Evolutionary conservation across 2,888 invertebrate genomes (phyloP), one percentile per base, ranked within the genome.

Genomic region (Rhamphomyia laevipes): DNA sequence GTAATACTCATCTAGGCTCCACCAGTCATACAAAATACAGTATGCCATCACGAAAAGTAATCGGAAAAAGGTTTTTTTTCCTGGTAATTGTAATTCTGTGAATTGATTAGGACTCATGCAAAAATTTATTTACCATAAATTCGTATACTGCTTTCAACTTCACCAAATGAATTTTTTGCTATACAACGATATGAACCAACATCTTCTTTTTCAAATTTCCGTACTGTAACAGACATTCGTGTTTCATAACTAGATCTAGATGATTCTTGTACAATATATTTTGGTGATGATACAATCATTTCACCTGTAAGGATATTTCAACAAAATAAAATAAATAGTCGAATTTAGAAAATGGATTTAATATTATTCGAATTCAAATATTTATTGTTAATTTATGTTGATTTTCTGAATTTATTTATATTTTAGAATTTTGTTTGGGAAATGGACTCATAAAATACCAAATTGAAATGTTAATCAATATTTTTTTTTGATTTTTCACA

Each of bases 131-230:
- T 70, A 91, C 92, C 89, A 67, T 91, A 90, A 46, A 92, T 74
- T 56, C 89, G 77, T 61, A 92, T 89, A 63, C 82, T 83, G 70
- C 87, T 87, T 65, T 91, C 90, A 17, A 87, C 87, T 67, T 89
- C 90, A 1, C 91, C 91, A 3, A 91, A 74, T 0, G 86, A 86
- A 70, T 88, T 89, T 67, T 88, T 88, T 30, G 90, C 89, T 51
- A 88, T 84, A 65, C 92, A 92, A 46, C 82, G 75, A 71, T 91
- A 92, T 1, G 84, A 83, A 23, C 91, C 90, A 10, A 85, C 79
- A 63, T 90, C 89, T 33, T 77, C 76, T 51, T 77, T 73, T 54
- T 84, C 82, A 56, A 92, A 76, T 58, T 79, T 78, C 43, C 83
- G 75, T 55, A 92, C 84, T 46, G 80, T 84, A 61, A 91, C 76